Conservation (phyloP, 2,888 invertebrate genomes). For the Ophion ventricosus region DNA sequence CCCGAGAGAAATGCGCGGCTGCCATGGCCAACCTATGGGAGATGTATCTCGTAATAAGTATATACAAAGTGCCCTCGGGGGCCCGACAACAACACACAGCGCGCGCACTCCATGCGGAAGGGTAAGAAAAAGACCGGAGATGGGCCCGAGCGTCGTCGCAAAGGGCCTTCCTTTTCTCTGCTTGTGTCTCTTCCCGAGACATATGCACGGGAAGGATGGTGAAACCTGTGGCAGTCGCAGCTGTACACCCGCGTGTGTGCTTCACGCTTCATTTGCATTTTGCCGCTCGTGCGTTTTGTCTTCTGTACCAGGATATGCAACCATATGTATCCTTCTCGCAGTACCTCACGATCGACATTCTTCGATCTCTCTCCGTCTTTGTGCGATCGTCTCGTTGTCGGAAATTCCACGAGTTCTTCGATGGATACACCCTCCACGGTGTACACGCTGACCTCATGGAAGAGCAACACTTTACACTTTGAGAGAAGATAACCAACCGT, state of each 20-base stretch:
- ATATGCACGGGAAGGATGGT: slow-evolving; percentile 26
- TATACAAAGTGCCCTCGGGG: slow-evolving; percentile 73
- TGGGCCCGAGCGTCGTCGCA: neutral
- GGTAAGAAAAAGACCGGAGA: slow-evolving; percentile 51
- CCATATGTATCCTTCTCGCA: neutral
- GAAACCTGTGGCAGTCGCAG: slow-evolving; percentile 45
- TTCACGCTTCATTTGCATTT: slow-evolving; percentile 63
- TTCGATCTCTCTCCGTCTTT: too few species aligned
- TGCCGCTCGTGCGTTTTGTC: slow-evolving; percentile 26
- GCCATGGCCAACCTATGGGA: slow-evolving; percentile 66
- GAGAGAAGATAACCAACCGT: slow-evolving; percentile 45
- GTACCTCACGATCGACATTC: slow-evolving; percentile 28
- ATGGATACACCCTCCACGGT: too few species aligned
- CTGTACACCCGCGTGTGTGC: slow-evolving; percentile 41
- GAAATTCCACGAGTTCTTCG: slow-evolving; percentile 37
- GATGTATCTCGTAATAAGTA: slow-evolving; percentile 80
- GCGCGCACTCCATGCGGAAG: slow-evolving; percentile 46
- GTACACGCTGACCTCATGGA: too few species aligned
- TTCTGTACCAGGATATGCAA: slow-evolving; percentile 26
- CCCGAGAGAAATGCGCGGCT: slow-evolving; percentile 77
- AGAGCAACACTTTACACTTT: slow-evolving; percentile 30
- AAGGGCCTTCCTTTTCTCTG: slow-evolving; percentile 35
- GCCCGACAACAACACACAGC: slow-evolving; percentile 52
- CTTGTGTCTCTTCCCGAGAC: slow-evolving; percentile 51
- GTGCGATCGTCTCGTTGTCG: too few species aligned